Conservation (phyloP, 2,797 vertebrate species). For the Lagocephalus sceleratus region DNA sequence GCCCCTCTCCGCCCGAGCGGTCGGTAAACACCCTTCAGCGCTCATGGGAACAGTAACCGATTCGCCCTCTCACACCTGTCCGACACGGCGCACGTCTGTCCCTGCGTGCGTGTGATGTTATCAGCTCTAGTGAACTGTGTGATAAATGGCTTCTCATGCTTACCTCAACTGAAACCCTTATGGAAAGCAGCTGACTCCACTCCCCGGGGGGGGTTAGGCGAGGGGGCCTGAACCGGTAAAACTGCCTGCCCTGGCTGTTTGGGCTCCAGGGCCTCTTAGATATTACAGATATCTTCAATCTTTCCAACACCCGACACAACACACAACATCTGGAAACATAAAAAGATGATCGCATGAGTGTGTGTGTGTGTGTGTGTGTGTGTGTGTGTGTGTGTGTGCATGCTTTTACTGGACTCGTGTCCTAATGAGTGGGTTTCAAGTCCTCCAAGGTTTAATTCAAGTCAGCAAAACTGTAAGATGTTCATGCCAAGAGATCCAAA, state of each 20-base stretch:
- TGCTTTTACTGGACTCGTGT: too few relatives aligned
- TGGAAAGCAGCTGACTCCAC: conserved; percentile 56
- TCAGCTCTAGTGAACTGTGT: conserved; percentile 57
- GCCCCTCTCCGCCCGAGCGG: conserved; percentile 10
- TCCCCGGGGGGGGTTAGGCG: conserved; percentile 12
- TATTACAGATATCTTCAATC: conserved; percentile 24
- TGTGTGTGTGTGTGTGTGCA: too few relatives aligned
- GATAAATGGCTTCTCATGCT: conserved; percentile 56
- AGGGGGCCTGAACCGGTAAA: conserved; percentile 43
- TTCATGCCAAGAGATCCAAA: too few relatives aligned
- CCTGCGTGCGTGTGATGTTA: conserved; percentile 56
- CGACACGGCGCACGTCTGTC: conserved; percentile 10
- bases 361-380: too few relatives aligned
- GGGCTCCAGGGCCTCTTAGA: conserved; percentile 11
- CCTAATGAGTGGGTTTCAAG: too few relatives aligned
- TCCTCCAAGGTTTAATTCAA: too few relatives aligned
- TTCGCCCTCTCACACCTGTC: conserved; percentile 55
- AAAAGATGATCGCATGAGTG: too few relatives aligned
- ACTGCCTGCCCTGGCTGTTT: conserved; percentile 18
- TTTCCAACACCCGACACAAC: conserved; percentile 18
- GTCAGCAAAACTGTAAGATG: too few relatives aligned
- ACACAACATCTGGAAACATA: background rate
- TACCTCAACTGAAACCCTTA: conserved; percentile 63
- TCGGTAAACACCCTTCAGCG: background rate
- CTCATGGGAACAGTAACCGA: conserved; percentile 43